Evolutionary conservation across 2,113 vertebrate species (phyloP), one percentile per base, ranked within the genome.

Genomic region (Periophthalmus modestus): DNA sequence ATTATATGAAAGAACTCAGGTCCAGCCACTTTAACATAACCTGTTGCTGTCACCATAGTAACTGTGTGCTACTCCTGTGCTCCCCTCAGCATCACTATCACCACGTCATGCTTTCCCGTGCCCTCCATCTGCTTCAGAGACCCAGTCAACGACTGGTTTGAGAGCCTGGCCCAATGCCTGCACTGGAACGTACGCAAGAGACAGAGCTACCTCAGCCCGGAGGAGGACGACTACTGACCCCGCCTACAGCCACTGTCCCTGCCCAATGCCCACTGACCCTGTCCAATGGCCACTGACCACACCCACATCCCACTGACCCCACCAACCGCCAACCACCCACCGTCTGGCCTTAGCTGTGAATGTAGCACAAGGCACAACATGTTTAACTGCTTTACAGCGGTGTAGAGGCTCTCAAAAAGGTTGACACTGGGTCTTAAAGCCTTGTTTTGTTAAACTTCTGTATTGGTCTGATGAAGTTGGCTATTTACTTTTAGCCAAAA

Each of bases 101-200:
- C 93, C 0, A 95, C 94, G 52, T 95, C 94, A 75, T 95, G 94
- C 87, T 95, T 92, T 78, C 94, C 94, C 0, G 92, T 95, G 75
- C 94, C 94, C 0, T 95, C 93, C 23, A 94, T 95, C 83, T 95
- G 94, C 67, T 94, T 94, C 87, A 92, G 93, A 54, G 94, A 95
- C 79, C 93, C 94, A 12, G 94, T 95, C 65, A 93, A 94, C 6
- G 94, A 95, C 89, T 95, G 94, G 94, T 95, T 95, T 10, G 93
- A 95, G 83, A 95, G 94, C 80, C 89, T 95, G 80, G 93, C 93
- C 1, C 84, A 94, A 82, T 95, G 94, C 86, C 89, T 95, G 16
- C 94, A 95, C 91, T 95, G 94, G 94, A 95, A 95, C n/a, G 92
- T 95, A 76, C 92, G 94, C 73, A 95, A 95, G 89, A 94, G 94